Evolutionary conservation across 2,113 vertebrate species (phyloP).

Genomic region (Cromileptes altivelis): DNA sequence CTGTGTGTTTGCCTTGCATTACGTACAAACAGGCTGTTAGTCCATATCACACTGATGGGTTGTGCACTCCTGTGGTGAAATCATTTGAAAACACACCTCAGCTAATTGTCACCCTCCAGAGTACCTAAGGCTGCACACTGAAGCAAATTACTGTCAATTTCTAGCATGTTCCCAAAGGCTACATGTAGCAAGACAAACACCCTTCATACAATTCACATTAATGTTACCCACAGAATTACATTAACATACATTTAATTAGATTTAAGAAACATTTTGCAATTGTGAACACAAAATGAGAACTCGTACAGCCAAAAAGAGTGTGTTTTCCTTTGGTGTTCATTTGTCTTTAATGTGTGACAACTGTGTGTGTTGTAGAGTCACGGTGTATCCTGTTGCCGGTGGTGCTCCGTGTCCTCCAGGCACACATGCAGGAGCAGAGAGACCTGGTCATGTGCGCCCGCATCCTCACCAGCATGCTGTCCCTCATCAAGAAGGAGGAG

Average conservation of each 20-base stretch:
- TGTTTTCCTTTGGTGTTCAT: not conserved
- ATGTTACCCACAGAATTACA: slow-evolving; percentile 3
- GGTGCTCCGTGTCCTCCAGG: slow-evolving; percentile 93
- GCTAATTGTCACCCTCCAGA: slow-evolving; percentile 46
- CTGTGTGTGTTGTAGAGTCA: slow-evolving; percentile 86
- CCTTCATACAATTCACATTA: slow-evolving; percentile 31
- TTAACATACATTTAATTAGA: slow-evolving; percentile 22
- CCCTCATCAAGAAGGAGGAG: slow-evolving; percentile 94
- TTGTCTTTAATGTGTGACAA: not conserved
- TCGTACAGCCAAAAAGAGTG: not conserved
- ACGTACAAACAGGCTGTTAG: slow-evolving; percentile 10
- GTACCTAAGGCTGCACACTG: slow-evolving; percentile 16
- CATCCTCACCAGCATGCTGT: slow-evolving; percentile 98
- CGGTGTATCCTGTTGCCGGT: slow-evolving; percentile 95
- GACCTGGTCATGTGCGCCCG: slow-evolving; percentile 96
- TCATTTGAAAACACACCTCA: slow-evolving; percentile 33
- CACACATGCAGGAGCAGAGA: slow-evolving; percentile 96
- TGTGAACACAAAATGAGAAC: not conserved
- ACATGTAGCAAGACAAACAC: slow-evolving; percentile 11
- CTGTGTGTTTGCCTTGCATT: not conserved
- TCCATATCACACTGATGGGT: not conserved
- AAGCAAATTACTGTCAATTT: slow-evolving; percentile 36
- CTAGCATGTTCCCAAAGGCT: slow-evolving; percentile 18
- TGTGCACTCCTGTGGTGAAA: not conserved
- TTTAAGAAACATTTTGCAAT: not conserved